Conservation (phyloP, 92 coral and sea anemone genomes). For the Blastomussa wellsi region DNA sequence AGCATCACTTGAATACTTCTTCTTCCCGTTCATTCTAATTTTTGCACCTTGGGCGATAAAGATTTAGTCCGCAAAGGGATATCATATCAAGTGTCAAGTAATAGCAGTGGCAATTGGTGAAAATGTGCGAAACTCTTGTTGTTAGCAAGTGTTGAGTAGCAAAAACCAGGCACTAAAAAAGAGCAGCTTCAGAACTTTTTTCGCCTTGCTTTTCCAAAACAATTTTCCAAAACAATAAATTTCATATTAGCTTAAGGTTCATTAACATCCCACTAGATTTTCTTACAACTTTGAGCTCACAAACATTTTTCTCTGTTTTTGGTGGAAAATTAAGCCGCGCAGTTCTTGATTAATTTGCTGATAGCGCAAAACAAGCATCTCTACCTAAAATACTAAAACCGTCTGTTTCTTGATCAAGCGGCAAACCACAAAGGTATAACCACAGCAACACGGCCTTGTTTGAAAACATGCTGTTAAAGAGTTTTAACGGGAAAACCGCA, state of each 20-base stretch:
- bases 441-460: constrained; percentile 45
- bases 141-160: constrained; percentile 31
- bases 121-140: constrained; percentile 21
- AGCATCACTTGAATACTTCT: neutral
- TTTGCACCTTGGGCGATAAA: neutral
- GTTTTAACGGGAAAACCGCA: constrained; percentile 43
- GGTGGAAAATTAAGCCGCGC: constrained; percentile 29
- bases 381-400: neutral
- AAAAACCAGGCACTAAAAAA: neutral
- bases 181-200: neutral
- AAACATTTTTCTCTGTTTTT: constrained; percentile 10
- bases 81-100: constrained; percentile 10
- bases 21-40: neutral
- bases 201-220: constrained; percentile 15
- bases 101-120: constrained; percentile 22
- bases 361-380: constrained; percentile 5
- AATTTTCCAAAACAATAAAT: constrained; percentile 10
- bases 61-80: neutral
- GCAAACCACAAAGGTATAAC: constrained; percentile 36
- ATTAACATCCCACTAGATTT: neutral
- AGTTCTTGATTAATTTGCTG: constrained; percentile 32
- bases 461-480: constrained; percentile 40
- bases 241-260: neutral
- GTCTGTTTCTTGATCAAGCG: constrained; percentile 15
- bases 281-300: neutral